A percentile compares a stretch with the other conserved stretches of the same genome.
phyloP scores from a whole-genome alignment of 2,113 vertebrate species.

The Coreoperca whiteheadi region DNA sequence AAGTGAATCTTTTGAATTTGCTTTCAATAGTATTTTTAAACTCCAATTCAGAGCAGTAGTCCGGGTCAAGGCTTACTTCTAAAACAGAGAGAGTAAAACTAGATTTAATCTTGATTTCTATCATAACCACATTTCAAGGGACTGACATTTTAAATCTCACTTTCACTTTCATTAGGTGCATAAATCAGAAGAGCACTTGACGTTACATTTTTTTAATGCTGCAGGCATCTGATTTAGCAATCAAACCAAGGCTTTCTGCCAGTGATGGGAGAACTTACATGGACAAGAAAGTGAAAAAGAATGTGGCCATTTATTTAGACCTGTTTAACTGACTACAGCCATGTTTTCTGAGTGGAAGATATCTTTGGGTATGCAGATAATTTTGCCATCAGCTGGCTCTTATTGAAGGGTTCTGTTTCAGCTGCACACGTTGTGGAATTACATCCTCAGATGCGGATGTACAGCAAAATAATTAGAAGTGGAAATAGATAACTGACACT shows the following conservation, averaged over 20 bases:
- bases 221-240: conserved; percentile 21
- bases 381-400: background rate
- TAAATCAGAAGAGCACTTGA: conserved; percentile 34
- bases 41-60: conserved; percentile 13
- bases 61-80: conserved; percentile 34
- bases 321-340: background rate
- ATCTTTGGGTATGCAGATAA: background rate
- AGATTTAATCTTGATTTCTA: conserved; percentile 42
- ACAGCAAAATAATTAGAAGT: background rate
- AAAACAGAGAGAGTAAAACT: conserved; percentile 18
- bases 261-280: background rate
- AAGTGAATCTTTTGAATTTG: conserved; percentile 57
- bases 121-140: conserved; percentile 46
- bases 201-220: background rate
- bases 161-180: conserved; percentile 42
- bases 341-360: background rate
- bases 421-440: background rate
- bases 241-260: background rate
- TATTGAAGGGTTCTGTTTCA: background rate
- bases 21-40: conserved; percentile 40
- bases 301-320: background rate
- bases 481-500: conserved; percentile 1
- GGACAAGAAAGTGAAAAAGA: background rate
- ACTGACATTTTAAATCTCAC: conserved; percentile 31
- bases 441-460: background rate